Evolutionary conservation across 2,797 vertebrate genomes (phyloP), one percentile per base, ranked within the genome.

Genomic region (Enteromius viviparus): DNA sequence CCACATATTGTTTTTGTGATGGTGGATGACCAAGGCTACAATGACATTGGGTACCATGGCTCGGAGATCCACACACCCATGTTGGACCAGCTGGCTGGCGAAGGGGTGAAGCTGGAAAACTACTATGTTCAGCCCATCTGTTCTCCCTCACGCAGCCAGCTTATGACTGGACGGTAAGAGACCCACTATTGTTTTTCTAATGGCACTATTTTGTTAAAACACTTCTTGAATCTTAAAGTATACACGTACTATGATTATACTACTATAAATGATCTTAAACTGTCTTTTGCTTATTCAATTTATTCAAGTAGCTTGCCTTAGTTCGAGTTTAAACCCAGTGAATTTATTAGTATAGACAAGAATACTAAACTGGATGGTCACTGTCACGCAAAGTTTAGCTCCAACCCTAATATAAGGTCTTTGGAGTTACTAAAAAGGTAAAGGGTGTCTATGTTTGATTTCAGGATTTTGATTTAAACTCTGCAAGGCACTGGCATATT

Each of bases 111-210:
- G 88, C 94, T 99, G 90, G 97, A 99, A 92, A 99, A 98, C 91
- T 98, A 98, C 91, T 99, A 98, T 0, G 97, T 99, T 80, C 97
- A 98, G 89, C 96, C 97, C 23, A 98, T 98, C 93, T 99, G 98
- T 92, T 98, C 97, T 0, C 97, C 97, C 0, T 98, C 97, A 88
- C 93, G 96, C 84, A 99, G 97, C 91, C 97, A 99, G 80, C 91
- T 99, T 89, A 97, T 98, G 94, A 98, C 97, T 76, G 97, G 98
- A 55, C 95, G 95, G 97, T 99, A 93, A 97, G 96, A 93, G 34
- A 69, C 85, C 5, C n/a, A 60, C 40, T 77, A 26, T 32, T 32
- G 34, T 51, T 47, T 26, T 55, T 58, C n/a, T 47, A 68, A 76
- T 68, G 60, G 14, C 47, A 10, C 15, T 66, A 23, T 49, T 74